Base-by-base conservation (phyloP, 1,140 invertebrate species). In the Diuraphis noxia region DNA sequence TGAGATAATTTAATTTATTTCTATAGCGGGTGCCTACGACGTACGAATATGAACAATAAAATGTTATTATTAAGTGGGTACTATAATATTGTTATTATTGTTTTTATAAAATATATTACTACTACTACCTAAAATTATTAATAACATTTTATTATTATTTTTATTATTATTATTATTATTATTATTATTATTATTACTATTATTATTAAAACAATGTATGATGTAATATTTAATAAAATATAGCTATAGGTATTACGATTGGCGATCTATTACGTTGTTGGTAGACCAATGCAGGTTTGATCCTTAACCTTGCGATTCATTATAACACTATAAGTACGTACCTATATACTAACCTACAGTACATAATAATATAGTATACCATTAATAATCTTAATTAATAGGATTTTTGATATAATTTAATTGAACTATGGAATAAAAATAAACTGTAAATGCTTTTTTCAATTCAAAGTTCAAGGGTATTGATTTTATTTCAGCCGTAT, bases 401-500 rank as follows among this genome's bases (percentile, higher is more conserved):
- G 0, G 2, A 86, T 38, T 86, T 86, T 86, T 49, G n/a, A 86
- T 52, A 52, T 17, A 72, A 17, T 86, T 46, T 34, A 49, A 86
- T 23, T 13, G 34, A 36, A 86, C 43, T 52, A 36, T 21, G 43
- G 19, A 21, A 36, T 46, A 34, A 46, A 34, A 85, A 85, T 34
- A 85, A 85, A 85, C n/a, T 40, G 13, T 41, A 49, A 17, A 21
- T 19, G 0, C 82, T 40, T 84, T 84, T 41, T 41, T 72, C 7
- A 43, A 84, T 41, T 84, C 82, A 84, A 84, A 84, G 82, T 84
- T 84, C 82, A 84, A 84, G 82, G 40, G 36, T 81, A 81, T 81
- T 40, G 56, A 34, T 72, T 72, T 72, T n/a, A 72, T 17, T 72
- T 72, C 30, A 49, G 46, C 46, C 23, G 19, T 49, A 49, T 49